Evolutionary conservation across 1,140 invertebrate species (phyloP), one percentile per base, ranked within the genome.

Genomic region (Reticulitermes speratus): DNA sequence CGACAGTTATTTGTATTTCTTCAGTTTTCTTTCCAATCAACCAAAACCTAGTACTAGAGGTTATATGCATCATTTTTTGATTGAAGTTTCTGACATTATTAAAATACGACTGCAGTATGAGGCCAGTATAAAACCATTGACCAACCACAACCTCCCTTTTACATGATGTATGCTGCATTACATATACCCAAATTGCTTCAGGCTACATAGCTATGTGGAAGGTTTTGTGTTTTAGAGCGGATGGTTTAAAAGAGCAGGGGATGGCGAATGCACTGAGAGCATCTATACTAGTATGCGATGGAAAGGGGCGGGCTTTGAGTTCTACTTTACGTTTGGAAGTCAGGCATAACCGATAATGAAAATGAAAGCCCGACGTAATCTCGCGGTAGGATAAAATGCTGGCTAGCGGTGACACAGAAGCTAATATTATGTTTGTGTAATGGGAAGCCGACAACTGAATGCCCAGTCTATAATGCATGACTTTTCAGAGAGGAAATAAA

Each of bases 401-500:
- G 25, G 65, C 65, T 75, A 75, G 65, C 65, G 14, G 3, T 75
- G 65, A 75, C 65, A 75, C 30, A 69, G 65, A 16, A 30, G 65
- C 65, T 75, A 30, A 30, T 7, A 75, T 75, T n/a, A n/a, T 75
- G 65, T 75, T 75, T 75, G n/a, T 30, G 14, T 75, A 30, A 16
- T 75, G n/a, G 65, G n/a, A 30, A n/a, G 65, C 25, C 65, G n/a
- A 75, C 65, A 75, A 75, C 65, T 75, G 65, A 25, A 30, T 75
- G n/a, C 14, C 6, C 65, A 11, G 8, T 25, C 25, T 75, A 30
- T n/a, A 75, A 75, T 75, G 65, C 65, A 75, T 75, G 65, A 75
- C 65, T 75, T 75, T 75, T 75, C n/a, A 75, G 25, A 30, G 65
- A 75, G 65, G 65, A 75, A 75, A 75, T 75, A 75, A 75, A 75